Conservation (phyloP, 64 coral and sea anemone species). For the Montipora foliosa region DNA sequence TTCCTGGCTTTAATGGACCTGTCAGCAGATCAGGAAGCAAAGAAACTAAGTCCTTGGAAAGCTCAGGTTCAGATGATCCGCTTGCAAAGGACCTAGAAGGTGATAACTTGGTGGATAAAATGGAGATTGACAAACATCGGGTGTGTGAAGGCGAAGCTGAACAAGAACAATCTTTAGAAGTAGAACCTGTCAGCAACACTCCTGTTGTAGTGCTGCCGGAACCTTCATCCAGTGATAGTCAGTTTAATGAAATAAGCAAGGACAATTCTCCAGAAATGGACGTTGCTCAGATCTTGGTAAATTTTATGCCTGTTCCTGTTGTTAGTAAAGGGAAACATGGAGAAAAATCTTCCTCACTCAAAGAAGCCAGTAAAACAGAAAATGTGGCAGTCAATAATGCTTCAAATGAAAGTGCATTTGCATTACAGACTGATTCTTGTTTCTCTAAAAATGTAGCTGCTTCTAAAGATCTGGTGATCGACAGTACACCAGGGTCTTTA, state of each 20-base stretch:
- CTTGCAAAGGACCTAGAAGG: neutral
- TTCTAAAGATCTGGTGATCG: neutral
- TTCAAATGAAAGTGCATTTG: neutral
- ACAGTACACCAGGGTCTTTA: neutral
- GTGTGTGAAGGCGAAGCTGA: neutral
- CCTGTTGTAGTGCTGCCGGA: neutral
- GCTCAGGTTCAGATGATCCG: neutral
- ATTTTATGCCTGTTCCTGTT: constrained; percentile 80
- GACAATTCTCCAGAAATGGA: constrained; percentile 77
- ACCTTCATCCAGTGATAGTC: neutral
- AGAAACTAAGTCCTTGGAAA: neutral
- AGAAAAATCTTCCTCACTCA: neutral
- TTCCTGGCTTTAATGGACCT: neutral
- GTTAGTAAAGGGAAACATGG: constrained; percentile 34
- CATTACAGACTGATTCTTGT: neutral
- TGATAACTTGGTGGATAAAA: neutral
- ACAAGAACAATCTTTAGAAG: neutral
- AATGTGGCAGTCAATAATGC: neutral
- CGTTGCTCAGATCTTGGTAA: constrained; percentile 84
- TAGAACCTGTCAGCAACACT: neutral
- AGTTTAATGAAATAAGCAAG: neutral
- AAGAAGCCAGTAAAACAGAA: neutral
- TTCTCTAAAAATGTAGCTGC: neutral
- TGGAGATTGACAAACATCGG: neutral
- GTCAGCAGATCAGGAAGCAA: neutral